Evolutionary conservation across 2,888 invertebrate species (phyloP).

Genomic region (Geotrupes spiniger): DNA sequence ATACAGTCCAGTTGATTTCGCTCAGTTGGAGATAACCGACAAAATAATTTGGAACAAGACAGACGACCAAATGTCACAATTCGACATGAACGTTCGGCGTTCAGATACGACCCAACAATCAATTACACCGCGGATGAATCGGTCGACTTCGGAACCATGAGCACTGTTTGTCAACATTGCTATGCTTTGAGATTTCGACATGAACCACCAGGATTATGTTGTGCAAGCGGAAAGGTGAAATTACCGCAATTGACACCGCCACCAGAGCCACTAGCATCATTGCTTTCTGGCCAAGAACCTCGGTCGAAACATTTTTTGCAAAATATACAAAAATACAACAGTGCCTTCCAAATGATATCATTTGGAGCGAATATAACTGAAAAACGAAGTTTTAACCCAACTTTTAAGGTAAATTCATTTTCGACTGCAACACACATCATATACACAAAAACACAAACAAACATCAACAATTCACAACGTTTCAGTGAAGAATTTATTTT

Average conservation of each 20-base stretch:
- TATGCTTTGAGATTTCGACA: conserved; percentile 23
- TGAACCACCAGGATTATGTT: conserved; percentile 27
- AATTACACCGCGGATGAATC: too few relatives aligned
- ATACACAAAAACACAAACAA: too few relatives aligned
- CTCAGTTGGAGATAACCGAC: too few relatives aligned
- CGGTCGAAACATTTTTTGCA: conserved; percentile 10
- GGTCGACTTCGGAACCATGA: too few relatives aligned
- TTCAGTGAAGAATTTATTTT: background rate
- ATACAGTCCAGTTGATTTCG: too few relatives aligned
- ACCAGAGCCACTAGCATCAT: conserved; percentile 14
- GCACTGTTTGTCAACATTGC: conserved; percentile 26
- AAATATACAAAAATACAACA: conserved; percentile 17
- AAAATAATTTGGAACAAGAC: too few relatives aligned
- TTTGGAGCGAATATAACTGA: conserved; percentile 16
- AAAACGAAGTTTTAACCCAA: conserved; percentile 15
- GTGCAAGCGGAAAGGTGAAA: conserved; percentile 14
- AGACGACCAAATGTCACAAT: too few relatives aligned
- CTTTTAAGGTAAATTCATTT: conserved; percentile 15
- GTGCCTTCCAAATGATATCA: conserved; percentile 20
- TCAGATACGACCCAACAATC: too few relatives aligned
- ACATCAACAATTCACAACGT: conserved; percentile 10
- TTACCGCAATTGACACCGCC: conserved; percentile 13
- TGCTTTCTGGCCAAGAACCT: conserved; percentile 5
- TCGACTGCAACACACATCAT: too few relatives aligned
- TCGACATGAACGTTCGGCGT: too few relatives aligned